These are phyloP conservation scores for Apodemus sylvaticus DNA, from an alignment of 2,113 vertebrate species.

Conservation along the genomic window DNA sequence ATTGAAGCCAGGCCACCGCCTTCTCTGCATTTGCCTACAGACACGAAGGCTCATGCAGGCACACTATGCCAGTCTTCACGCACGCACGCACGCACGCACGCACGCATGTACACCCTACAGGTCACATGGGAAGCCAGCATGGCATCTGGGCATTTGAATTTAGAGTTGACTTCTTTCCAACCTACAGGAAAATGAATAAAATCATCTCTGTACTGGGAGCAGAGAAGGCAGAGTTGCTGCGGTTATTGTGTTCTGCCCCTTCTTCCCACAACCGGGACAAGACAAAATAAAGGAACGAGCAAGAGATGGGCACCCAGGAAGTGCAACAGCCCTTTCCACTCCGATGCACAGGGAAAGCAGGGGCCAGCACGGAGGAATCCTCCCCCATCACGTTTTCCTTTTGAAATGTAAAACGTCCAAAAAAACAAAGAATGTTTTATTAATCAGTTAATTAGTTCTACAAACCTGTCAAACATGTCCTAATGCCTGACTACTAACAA, in stretches of 20 bases:
- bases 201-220: neutral
- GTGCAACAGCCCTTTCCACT: neutral
- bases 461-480: neutral
- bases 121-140: neutral
- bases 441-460: conserved; percentile 44
- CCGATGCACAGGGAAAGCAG: neutral
- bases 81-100: neutral
- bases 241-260: neutral
- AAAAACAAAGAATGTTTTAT: conserved; percentile 49
- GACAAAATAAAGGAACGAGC: neutral
- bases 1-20: neutral
- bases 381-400: neutral
- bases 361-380: neutral
- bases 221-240: neutral
- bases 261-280: too few relatives aligned
- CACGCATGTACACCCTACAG: neutral
- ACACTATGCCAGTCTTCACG: neutral
- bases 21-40: conserved; percentile 6
- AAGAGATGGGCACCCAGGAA: neutral
- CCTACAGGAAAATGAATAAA: neutral
- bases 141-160: neutral
- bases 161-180: neutral
- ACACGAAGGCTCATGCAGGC: neutral
- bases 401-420: neutral
- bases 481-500: neutral